These are phyloP conservation scores for Octopus sinensis DNA, from an alignment of 1,140 invertebrate species.

Conservation along the genomic window DNA sequence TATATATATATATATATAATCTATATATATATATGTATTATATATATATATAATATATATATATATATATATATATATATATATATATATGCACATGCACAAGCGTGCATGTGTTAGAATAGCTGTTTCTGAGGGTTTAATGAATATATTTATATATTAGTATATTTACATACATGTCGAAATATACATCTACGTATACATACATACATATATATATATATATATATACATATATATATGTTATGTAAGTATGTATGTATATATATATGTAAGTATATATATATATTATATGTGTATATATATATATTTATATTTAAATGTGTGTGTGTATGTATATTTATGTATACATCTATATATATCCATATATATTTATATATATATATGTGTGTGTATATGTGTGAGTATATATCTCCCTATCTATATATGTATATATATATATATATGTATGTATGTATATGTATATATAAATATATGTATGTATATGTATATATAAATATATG, in stretches of 20 bases:
- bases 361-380: no score
- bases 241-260: no score
- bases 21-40: neutral
- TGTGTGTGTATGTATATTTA: no score
- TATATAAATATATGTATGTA: neutral
- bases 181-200: neutral
- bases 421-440: neutral
- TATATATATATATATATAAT: neutral
- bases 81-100: slow-evolving; percentile 5
- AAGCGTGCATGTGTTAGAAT: no score
- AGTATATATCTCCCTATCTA: no score
- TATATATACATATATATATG: neutral
- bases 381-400: no score
- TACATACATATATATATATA: neutral
- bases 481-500: neutral
- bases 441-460: neutral
- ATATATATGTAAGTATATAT: no score
- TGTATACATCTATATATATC: no score
- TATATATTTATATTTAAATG: no score
- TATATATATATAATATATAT: slow-evolving; percentile 5
- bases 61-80: slow-evolving; percentile 5
- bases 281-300: no score
- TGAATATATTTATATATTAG: neutral
- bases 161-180: neutral
- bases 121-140: no score